A percentile compares a stretch with the other conserved stretches of the same genome.
phyloP scores from a whole-genome alignment of 2,888 invertebrate genomes.

The Leptarthrus brevirostris region DNA sequence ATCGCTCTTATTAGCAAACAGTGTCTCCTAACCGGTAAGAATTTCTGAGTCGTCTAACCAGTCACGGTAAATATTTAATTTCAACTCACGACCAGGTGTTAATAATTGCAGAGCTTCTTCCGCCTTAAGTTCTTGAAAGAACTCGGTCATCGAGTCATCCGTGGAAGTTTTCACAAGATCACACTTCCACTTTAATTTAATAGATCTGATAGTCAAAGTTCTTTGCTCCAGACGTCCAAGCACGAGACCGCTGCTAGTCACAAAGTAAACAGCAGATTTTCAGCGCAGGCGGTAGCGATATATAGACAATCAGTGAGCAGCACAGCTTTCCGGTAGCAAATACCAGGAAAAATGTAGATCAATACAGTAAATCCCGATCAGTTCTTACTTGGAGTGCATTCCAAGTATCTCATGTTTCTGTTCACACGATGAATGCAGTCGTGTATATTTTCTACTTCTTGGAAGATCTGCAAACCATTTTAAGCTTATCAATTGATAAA shows the following conservation, averaged over 20 bases:
- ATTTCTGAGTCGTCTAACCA: no score
- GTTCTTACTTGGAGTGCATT: slow-evolving; percentile 15
- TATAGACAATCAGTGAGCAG: slow-evolving; percentile 3
- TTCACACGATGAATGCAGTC: no score
- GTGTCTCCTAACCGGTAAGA: no score
- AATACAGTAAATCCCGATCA: not conserved
- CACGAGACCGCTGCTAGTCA: not conserved
- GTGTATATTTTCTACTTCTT: no score
- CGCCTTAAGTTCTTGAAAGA: slow-evolving; percentile 11
- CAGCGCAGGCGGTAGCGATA: not conserved
- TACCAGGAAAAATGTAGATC: no score
- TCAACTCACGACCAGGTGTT: slow-evolving; percentile 26
- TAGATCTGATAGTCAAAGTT: no score
- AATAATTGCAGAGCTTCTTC: slow-evolving; percentile 18
- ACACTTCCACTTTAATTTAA: not conserved
- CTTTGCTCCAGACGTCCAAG: not conserved
- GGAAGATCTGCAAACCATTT: no score
- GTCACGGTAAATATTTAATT: not conserved
- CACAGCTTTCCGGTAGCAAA: no score
- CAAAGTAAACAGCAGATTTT: not conserved
- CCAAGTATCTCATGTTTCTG: not conserved
- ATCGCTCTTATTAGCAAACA: no score
- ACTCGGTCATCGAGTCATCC: slow-evolving; percentile 22
- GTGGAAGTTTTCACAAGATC: not conserved
- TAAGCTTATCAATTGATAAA: not conserved